Percentiles rank a stretch among this genome's conserved stretches.
Conservation (phyloP, 2,888 invertebrate species). For the Diaprepes abbreviatus region DNA sequence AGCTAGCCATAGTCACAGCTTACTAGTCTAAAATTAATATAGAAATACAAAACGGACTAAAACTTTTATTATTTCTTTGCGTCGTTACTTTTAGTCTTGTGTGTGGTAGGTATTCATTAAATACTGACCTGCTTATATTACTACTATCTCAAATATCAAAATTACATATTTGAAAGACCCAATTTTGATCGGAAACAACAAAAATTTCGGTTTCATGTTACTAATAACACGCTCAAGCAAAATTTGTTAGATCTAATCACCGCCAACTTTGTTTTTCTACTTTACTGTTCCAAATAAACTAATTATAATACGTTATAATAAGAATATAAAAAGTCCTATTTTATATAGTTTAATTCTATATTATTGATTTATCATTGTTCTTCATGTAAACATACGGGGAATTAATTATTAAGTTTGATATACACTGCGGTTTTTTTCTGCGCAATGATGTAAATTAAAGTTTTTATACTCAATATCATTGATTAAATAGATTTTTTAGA, state of each 20-base stretch:
- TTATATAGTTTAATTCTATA: conserved; percentile 16
- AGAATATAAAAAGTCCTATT: conserved; percentile 19
- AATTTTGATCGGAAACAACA: conserved; percentile 26
- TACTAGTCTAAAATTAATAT: too few species aligned
- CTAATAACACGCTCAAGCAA: conserved; percentile 25
- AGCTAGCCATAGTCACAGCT: too few species aligned
- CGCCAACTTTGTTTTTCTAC: conserved; percentile 18
- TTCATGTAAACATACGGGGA: conserved; percentile 24
- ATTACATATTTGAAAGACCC: conserved; percentile 5
- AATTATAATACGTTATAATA: conserved; percentile 23
- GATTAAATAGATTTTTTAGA: conserved; percentile 47
- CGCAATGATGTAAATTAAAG: conserved; percentile 39
- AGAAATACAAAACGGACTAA: too few species aligned
- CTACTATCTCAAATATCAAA: conserved; percentile 7
- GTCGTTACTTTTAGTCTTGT: too few species aligned
- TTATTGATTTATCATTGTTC: conserved; percentile 15
- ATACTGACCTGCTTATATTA: neutral
- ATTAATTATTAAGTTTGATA: conserved; percentile 21
- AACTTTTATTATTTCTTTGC: too few species aligned
- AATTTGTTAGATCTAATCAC: conserved; percentile 26
- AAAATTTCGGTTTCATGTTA: conserved; percentile 35
- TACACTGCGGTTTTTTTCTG: conserved; percentile 21
- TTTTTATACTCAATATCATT: conserved; percentile 47
- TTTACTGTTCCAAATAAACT: conserved; percentile 24
- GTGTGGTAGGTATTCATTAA: neutral